Percentiles rank a stretch among this genome's conserved stretches.
Conservation (phyloP, 1,140 invertebrate species). For the Bicyclus anynana region DNA sequence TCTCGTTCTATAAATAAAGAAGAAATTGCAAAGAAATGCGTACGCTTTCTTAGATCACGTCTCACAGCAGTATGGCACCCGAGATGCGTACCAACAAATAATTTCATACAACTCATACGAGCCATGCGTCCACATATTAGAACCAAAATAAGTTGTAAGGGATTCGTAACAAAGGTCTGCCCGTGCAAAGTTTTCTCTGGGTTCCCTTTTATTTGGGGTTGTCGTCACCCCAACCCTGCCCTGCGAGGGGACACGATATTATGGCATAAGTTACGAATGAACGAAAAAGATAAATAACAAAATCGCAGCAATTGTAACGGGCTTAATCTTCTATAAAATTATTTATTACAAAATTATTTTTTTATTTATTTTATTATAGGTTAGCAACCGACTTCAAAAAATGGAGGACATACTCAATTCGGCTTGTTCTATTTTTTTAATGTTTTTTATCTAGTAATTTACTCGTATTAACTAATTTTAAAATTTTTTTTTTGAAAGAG, state of each 20-base stretch:
- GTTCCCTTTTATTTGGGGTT: conserved; percentile 66
- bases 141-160: conserved; percentile 40
- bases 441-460: too few species aligned
- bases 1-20: too few species aligned
- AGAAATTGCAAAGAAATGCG: not conserved
- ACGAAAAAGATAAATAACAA: conserved; percentile 10
- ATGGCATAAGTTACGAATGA: conserved; percentile 42
- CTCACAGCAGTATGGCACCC: not conserved
- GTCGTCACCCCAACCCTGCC: conserved; percentile 59
- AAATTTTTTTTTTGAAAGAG: too few species aligned
- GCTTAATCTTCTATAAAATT: too few species aligned
- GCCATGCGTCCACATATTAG: too few species aligned
- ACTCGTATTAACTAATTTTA: too few species aligned
- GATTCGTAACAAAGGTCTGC: conserved; percentile 48
- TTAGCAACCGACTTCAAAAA: too few species aligned
- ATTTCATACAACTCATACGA: conserved; percentile 13
- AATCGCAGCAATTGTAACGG: too few species aligned
- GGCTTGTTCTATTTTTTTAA: too few species aligned
- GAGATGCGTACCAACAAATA: conserved; percentile 8
- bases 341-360: not conserved
- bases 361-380: too few species aligned
- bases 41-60: not conserved
- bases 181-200: conserved; percentile 40
- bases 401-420: too few species aligned
- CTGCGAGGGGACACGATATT: conserved; percentile 38